A percentile compares a stretch with the other conserved stretches of the same genome.
These are phyloP conservation scores for Semicossyphus pulcher DNA, from an alignment of 2,113 vertebrate genomes.

Conservation along the genomic window DNA sequence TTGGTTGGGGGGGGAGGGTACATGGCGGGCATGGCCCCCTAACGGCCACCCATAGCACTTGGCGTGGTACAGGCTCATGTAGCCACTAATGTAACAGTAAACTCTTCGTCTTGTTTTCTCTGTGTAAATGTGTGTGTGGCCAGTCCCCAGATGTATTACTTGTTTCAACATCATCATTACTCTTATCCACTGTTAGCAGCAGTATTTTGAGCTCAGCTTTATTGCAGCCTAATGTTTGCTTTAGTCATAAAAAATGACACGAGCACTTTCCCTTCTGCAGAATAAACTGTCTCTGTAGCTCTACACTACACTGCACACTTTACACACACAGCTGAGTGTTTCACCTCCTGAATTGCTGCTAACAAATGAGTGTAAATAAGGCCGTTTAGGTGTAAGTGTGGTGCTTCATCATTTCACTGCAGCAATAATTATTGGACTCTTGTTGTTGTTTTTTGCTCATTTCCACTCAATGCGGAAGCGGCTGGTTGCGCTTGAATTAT, in stretches of 20 bases:
- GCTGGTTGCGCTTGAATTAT: constrained; percentile 71
- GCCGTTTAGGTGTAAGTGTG: constrained; percentile 61
- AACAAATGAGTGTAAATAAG: constrained; percentile 71
- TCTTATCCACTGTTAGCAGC: constrained; percentile 24
- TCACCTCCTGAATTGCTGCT: constrained; percentile 45
- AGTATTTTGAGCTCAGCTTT: constrained; percentile 33
- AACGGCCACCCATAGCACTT: too few relatives aligned
- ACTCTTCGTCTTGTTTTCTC: neutral
- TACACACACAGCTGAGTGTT: constrained; percentile 22
- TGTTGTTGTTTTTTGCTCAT: constrained; percentile 26
- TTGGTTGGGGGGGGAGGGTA: too few relatives aligned
- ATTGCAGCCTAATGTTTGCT: constrained; percentile 49
- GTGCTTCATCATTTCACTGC: constrained; percentile 67
- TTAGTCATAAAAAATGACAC: constrained; percentile 48
- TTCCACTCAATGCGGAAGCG: constrained; percentile 39
- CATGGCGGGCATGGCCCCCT: too few relatives aligned
- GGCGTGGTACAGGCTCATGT: neutral
- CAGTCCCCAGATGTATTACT: constrained; percentile 10
- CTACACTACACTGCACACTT: neutral
- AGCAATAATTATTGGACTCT: constrained; percentile 63
- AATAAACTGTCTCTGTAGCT: constrained; percentile 6
- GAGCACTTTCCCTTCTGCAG: constrained; percentile 26
- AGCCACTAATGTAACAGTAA: neutral
- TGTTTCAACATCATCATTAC: constrained; percentile 17
- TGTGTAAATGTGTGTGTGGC: neutral